A percentile compares a stretch with the other conserved stretches of the same genome.
Evolutionary conservation across 1,140 invertebrate genomes (phyloP).

Genomic region (Neodiprion virginianus): DNA sequence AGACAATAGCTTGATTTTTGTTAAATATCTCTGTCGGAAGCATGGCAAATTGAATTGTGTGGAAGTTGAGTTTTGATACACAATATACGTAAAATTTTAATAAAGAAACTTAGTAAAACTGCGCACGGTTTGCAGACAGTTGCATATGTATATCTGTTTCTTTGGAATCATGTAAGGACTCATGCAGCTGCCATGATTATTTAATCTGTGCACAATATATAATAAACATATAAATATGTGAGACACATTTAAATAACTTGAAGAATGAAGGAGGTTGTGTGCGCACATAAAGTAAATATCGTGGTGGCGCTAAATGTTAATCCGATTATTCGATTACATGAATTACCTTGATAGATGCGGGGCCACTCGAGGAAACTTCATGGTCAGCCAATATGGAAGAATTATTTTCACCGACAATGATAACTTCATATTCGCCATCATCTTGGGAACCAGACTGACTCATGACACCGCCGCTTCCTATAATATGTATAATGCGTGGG

Average conservation of each 20-base stretch:
- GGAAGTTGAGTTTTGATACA: too few relatives aligned
- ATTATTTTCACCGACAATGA: constrained; percentile 89
- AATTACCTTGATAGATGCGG: constrained; percentile 84
- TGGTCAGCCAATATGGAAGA: constrained; percentile 81
- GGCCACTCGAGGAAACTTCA: constrained; percentile 73
- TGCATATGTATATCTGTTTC: too few relatives aligned
- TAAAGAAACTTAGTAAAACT: too few relatives aligned
- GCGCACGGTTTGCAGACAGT: too few relatives aligned
- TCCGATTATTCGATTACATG: too few relatives aligned
- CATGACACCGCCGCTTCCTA: constrained; percentile 57
- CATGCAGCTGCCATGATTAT: neutral
- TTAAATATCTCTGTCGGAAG: too few relatives aligned
- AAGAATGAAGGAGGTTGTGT: neutral
- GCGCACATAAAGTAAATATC: neutral
- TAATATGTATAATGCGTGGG: constrained; percentile 28
- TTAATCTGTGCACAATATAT: neutral
- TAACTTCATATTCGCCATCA: constrained; percentile 86
- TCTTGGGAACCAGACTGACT: constrained; percentile 67
- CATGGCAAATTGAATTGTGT: too few relatives aligned
- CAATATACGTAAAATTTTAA: too few relatives aligned
- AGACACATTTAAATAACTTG: neutral
- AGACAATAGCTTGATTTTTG: too few relatives aligned
- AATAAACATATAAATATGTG: neutral
- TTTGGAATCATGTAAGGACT: too few relatives aligned
- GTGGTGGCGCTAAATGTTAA: neutral